A percentile compares a stretch with the other conserved stretches of the same genome.
Conservation (phyloP, 2,797 vertebrate species). For the Poeciliopsis gracilis region DNA sequence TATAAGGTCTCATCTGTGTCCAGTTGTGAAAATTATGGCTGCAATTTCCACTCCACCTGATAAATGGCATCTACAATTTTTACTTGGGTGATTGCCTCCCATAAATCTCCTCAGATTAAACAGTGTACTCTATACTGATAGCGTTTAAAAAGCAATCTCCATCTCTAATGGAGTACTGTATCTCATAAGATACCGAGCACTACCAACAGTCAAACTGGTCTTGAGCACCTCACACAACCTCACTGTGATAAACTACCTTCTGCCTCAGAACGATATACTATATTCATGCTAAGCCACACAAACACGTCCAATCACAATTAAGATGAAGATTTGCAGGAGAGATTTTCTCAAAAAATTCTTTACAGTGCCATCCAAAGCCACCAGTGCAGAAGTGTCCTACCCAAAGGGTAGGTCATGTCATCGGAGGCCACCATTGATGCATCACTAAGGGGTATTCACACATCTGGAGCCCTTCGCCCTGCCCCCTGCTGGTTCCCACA, state of each 20-base stretch:
- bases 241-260: constrained; percentile 40
- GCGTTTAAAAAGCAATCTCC: constrained; percentile 81
- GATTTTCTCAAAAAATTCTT: constrained; percentile 4
- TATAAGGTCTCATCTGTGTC: constrained; percentile 78
- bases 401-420: constrained; percentile 78
- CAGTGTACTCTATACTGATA: constrained; percentile 72
- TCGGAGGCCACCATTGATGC: constrained; percentile 71
- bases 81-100: constrained; percentile 80
- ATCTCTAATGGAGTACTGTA: constrained; percentile 67
- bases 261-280: constrained; percentile 15
- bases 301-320: constrained; percentile 5
- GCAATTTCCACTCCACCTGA: constrained; percentile 86
- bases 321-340: constrained; percentile 6
- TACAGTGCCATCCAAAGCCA: constrained; percentile 35
- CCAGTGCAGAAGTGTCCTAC: constrained; percentile 57
- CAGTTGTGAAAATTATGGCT: constrained; percentile 82
- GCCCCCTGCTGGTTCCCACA: constrained; percentile 69
- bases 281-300: constrained; percentile 7
- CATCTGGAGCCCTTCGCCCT: constrained; percentile 72
- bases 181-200: constrained; percentile 65
- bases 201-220: constrained; percentile 51
- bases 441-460: constrained; percentile 72
- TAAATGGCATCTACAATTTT: constrained; percentile 80
- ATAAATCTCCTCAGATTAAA: constrained; percentile 83
- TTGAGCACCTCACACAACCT: constrained; percentile 42